Evolutionary conservation across 1,140 invertebrate genomes (phyloP).

Genomic region (Drosophila obscura): DNA sequence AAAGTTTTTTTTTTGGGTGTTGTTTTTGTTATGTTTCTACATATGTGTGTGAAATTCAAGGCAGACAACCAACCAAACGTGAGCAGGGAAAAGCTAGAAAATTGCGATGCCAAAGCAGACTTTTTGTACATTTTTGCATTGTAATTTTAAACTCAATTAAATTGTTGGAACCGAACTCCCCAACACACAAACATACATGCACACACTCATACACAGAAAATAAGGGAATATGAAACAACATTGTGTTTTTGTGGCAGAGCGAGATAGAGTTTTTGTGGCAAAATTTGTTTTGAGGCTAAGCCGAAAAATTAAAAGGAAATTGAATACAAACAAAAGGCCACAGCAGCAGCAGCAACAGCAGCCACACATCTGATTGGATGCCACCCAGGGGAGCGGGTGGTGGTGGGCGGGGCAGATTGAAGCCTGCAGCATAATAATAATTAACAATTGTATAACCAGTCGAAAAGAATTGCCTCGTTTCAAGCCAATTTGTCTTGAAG

Average conservation of each 20-base stretch:
- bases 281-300: constrained; percentile 44
- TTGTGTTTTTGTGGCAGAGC: constrained; percentile 1
- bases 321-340: constrained; percentile 62
- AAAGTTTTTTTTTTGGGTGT: constrained; percentile 17
- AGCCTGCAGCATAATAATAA: constrained; percentile 36
- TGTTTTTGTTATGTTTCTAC: not conserved
- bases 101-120: constrained; percentile 4
- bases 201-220: not conserved
- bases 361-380: constrained; percentile 33
- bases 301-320: constrained; percentile 65
- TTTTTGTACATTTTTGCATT: constrained; percentile 21
- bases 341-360: not conserved
- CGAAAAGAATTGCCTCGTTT: constrained; percentile 4
- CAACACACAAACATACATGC: not conserved
- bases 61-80: not conserved
- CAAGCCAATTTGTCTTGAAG: constrained; percentile 43
- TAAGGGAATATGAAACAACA: not conserved
- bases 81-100: not conserved
- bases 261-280: constrained; percentile 1
- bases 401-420: not conserved
- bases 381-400: not conserved
- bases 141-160: constrained; percentile 72
- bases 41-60: constrained; percentile 20
- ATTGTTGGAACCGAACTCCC: constrained; percentile 6
- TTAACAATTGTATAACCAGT: constrained; percentile 16